phyloP scores from a whole-genome alignment of 2,113 vertebrate species.

The Orientallactaga bullata region DNA sequence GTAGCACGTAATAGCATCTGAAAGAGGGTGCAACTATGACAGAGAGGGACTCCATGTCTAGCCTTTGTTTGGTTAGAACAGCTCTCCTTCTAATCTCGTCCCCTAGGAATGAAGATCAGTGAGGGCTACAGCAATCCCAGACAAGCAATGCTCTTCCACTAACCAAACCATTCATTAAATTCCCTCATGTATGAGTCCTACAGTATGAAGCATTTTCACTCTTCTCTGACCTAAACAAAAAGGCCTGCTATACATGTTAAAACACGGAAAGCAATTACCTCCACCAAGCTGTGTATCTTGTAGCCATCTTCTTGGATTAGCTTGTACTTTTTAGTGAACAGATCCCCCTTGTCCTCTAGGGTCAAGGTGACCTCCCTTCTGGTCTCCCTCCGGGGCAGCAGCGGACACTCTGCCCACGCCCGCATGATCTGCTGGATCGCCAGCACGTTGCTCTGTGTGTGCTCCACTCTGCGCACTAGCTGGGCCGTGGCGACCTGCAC shows the following conservation, averaged over 20 bases:
- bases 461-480: slow-evolving; percentile 85
- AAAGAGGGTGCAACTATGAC: neutral
- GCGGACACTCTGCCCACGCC: slow-evolving; percentile 85
- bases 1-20: neutral
- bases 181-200: neutral
- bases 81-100: neutral
- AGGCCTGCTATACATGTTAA: neutral
- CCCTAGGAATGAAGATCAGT: neutral
- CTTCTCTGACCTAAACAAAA: neutral
- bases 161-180: neutral
- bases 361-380: slow-evolving; percentile 85
- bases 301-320: slow-evolving; percentile 86
- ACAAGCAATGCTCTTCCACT: neutral
- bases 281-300: slow-evolving; percentile 87
- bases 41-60: neutral
- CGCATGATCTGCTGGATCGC: slow-evolving; percentile 87
- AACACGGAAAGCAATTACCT: slow-evolving; percentile 82
- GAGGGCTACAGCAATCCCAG: neutral
- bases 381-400: slow-evolving; percentile 89
- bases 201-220: neutral
- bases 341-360: slow-evolving; percentile 87
- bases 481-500: slow-evolving; percentile 81
- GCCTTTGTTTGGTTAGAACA: neutral
- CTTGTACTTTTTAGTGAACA: slow-evolving; percentile 86
- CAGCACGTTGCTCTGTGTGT: slow-evolving; percentile 86